A percentile compares a stretch with the other conserved stretches of the same genome.
Conservation (phyloP, 2,888 invertebrate genomes). For the Amphipyra berbera region DNA sequence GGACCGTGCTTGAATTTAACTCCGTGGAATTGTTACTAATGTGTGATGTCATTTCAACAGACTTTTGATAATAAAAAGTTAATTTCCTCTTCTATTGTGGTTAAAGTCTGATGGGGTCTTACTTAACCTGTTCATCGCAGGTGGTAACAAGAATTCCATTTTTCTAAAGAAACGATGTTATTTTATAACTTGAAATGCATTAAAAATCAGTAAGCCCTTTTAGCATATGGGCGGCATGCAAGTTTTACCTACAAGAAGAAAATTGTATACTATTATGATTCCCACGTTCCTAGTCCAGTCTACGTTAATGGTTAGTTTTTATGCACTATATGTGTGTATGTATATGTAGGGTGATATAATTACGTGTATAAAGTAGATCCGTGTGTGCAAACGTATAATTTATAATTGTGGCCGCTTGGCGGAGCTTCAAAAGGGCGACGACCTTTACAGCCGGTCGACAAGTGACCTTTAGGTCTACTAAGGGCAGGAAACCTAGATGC, state of each 20-base stretch:
- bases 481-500: constrained; percentile 58
- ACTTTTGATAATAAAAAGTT: neutral
- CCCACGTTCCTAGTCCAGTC: constrained; percentile 50
- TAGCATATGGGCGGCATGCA: constrained; percentile 22
- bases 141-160: constrained; percentile 17
- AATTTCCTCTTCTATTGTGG: constrained; percentile 16
- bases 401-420: constrained; percentile 59
- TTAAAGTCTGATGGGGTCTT: constrained; percentile 8
- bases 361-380: constrained; percentile 48
- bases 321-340: constrained; percentile 9
- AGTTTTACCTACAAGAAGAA: constrained; percentile 47
- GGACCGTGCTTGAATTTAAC: constrained; percentile 29
- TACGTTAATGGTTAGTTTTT: constrained; percentile 42
- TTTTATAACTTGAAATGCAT: constrained; percentile 23
- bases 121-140: constrained; percentile 25
- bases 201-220: constrained; percentile 44
- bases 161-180: constrained; percentile 4
- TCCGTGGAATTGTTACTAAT: constrained; percentile 29
- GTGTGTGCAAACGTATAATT: constrained; percentile 60
- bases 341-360: constrained; percentile 43
- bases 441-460: constrained; percentile 77
- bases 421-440: constrained; percentile 73
- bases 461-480: constrained; percentile 81
- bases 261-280: constrained; percentile 58
- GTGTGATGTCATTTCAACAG: constrained; percentile 19